phyloP scores from a whole-genome alignment of 1,140 invertebrate genomes.

The Atopsyche davidsoni region DNA sequence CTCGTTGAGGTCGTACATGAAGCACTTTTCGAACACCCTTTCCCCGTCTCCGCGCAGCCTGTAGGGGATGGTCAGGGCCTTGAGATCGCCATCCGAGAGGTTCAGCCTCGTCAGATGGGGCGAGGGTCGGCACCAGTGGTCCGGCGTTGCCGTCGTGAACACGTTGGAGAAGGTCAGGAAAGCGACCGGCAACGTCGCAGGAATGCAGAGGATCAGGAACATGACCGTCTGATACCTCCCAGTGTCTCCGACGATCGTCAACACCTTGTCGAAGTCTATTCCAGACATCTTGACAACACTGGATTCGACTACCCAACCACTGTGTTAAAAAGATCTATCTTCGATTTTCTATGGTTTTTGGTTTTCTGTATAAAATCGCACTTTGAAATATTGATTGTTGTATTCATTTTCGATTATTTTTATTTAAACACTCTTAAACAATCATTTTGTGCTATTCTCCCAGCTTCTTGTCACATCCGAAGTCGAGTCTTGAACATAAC shows the following conservation, averaged over 20 bases:
- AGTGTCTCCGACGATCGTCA: conserved; percentile 59
- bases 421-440: too few relatives aligned
- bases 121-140: conserved; percentile 62
- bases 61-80: conserved; percentile 50
- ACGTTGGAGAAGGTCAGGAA: conserved; percentile 66
- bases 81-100: conserved; percentile 50
- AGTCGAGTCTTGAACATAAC: too few relatives aligned
- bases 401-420: too few relatives aligned
- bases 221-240: conserved; percentile 64
- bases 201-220: conserved; percentile 62
- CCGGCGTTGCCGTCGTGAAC: conserved; percentile 62
- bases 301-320: too few relatives aligned
- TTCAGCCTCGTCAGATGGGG: conserved; percentile 48
- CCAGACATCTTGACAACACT: conserved; percentile 27
- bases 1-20: conserved; percentile 66
- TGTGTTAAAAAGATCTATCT: too few relatives aligned
- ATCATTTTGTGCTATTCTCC: too few relatives aligned
- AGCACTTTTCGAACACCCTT: conserved; percentile 54
- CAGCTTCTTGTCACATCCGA: too few relatives aligned
- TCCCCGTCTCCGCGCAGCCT: conserved; percentile 40
- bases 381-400: too few relatives aligned
- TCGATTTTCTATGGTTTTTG: too few relatives aligned
- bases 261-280: conserved; percentile 62
- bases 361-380: too few relatives aligned
- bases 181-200: conserved; percentile 60